These are phyloP conservation scores for Leucoptera coffeella DNA, from an alignment of 2,888 invertebrate genomes.

Conservation along the genomic window DNA sequence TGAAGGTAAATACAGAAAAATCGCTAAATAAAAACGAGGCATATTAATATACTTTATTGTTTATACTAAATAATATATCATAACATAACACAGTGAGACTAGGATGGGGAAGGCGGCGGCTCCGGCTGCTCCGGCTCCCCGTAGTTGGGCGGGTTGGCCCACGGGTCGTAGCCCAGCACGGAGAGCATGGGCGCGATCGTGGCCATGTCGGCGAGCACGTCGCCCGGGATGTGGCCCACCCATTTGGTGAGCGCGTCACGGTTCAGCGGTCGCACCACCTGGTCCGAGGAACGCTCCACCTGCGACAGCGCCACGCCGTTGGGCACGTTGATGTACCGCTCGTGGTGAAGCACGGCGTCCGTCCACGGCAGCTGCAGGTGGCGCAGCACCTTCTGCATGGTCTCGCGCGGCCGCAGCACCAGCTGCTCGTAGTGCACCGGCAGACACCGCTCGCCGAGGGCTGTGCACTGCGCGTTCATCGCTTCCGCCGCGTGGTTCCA, in stretches of 20 bases:
- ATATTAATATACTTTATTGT: too few species aligned
- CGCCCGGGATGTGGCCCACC: conserved; percentile 84
- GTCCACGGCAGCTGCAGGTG: conserved; percentile 94
- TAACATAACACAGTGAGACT: too few species aligned
- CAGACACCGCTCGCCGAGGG: conserved; percentile 75
- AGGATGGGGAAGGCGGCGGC: too few species aligned
- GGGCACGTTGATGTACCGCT: conserved; percentile 92
- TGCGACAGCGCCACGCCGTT: conserved; percentile 93
- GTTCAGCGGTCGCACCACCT: conserved; percentile 97
- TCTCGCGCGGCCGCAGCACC: conserved; percentile 85
- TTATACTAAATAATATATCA: too few species aligned
- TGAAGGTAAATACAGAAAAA: too few species aligned
- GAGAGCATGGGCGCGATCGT: conserved; percentile 93
- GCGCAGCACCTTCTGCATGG: conserved; percentile 80
- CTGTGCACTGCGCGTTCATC: conserved; percentile 91
- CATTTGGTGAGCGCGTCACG: conserved; percentile 90
- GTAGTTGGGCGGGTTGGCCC: conserved; percentile 94
- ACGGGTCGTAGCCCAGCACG: conserved; percentile 90
- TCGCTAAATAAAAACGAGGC: too few species aligned
- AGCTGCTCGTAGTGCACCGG: conserved; percentile 95
- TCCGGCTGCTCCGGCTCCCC: conserved; percentile 72
- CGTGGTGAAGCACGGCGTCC: conserved; percentile 93
- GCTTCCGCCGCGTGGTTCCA: conserved; percentile 95
- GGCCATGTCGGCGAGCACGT: conserved; percentile 89
- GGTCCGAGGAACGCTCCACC: conserved; percentile 97